phyloP scores from a whole-genome alignment of 2,888 invertebrate genomes.

The Crocallis elinguaria region DNA sequence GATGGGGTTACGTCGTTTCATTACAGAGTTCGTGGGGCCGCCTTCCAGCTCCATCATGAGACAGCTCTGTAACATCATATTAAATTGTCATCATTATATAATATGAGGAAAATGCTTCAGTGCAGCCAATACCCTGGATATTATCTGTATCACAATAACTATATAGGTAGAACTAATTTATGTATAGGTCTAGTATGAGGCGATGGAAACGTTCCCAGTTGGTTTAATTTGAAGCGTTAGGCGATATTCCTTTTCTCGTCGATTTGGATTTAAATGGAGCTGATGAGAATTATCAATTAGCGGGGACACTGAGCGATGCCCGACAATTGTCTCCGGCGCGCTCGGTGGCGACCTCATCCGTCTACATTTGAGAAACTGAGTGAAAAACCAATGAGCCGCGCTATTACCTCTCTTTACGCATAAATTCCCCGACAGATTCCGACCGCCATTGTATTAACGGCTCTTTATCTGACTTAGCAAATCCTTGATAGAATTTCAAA shows the following conservation, averaged over 20 bases:
- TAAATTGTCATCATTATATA: too few relatives aligned
- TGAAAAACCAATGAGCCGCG: slow-evolving; percentile 81
- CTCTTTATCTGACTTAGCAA: slow-evolving; percentile 21
- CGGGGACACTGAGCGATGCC: slow-evolving; percentile 79
- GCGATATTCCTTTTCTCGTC: slow-evolving; percentile 60
- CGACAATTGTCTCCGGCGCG: slow-evolving; percentile 77
- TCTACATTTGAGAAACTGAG: slow-evolving; percentile 81
- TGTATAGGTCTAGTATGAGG: too few relatives aligned
- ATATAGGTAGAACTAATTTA: too few relatives aligned
- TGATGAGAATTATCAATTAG: slow-evolving; percentile 82
- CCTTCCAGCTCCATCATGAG: too few relatives aligned
- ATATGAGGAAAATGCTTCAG: too few relatives aligned
- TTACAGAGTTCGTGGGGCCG: too few relatives aligned
- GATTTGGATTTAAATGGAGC: slow-evolving; percentile 80
- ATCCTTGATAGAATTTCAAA: slow-evolving; percentile 10
- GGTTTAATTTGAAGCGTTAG: slow-evolving; percentile 64
- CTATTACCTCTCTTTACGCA: slow-evolving; percentile 64
- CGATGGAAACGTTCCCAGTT: too few relatives aligned
- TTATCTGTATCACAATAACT: too few relatives aligned
- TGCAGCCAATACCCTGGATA: too few relatives aligned
- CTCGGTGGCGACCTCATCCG: slow-evolving; percentile 72
- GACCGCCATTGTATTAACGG: slow-evolving; percentile 22
- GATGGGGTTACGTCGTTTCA: too few relatives aligned
- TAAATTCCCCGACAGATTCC: slow-evolving; percentile 29
- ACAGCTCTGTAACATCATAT: too few relatives aligned